Base-by-base conservation (phyloP, 2,888 invertebrate species). In the Plagodis pulveraria region DNA sequence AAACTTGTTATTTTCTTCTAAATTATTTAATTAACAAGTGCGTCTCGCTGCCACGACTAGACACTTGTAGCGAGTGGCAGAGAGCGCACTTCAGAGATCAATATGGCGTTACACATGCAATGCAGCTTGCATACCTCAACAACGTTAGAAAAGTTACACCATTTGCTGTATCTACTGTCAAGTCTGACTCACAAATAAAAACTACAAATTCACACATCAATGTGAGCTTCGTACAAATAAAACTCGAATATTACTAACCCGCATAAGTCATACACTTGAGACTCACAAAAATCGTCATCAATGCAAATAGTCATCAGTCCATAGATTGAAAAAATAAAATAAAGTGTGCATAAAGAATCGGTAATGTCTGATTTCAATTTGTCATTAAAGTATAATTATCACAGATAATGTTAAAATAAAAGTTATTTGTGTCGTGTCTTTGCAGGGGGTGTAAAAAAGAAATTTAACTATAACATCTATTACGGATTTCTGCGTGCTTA, bases 331-430 rank as follows among this genome's bases (percentile, higher is more conserved):
- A 62, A 65, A 65, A 34, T 6, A 58, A 62, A 22, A 22, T 22
- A 22, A 58, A 63, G 56, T 56, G 67, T 67, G 69, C 66, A 71
- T 71, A 62, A 65, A 70, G 64, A 70, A 66, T 71, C 64, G 67
- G 66, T 66, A 71, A 62, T 64, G 61, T 72, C 70, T 73, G 78
- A 78, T 75, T 77, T 76, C 71, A 77, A 81, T 80, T 80, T 76
- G 74, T 79, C 80, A 82, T 84, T 83, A 86, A 85, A 86, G 80
- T 84, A 87, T 84, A 89, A 86, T 85, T 89, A 90, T 90, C 90
- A 91, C 90, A 91, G 90, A 88, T 85, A 89, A 89, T 79, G 78
- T 86, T 84, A 87, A 88, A 87, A 86, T 87, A 86, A 87, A 85
- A 81, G 73, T 77, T 83, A 78, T 76, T 77, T 78, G 77, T 74